Evolutionary conservation across 2,113 vertebrate species (phyloP), one percentile per base, ranked within the genome.

Genomic region (Brienomyrus longianalis): DNA sequence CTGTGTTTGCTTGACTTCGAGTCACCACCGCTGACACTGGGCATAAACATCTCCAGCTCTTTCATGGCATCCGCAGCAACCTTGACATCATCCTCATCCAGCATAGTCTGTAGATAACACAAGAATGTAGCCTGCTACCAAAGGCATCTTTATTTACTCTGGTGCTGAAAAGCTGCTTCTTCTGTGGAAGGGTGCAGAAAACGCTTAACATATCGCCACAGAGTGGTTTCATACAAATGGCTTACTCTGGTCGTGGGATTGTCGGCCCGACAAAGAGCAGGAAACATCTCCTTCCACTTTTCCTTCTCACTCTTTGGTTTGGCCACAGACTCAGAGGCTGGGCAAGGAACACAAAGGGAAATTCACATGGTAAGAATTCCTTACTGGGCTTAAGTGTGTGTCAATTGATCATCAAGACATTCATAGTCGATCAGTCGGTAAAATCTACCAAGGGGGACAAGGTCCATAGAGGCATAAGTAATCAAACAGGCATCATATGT

Each of bases 11-110:
- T 95, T 66, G 80, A 92, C 92, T 96, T 96, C 0, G 96, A 92
- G 17, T 95, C 94, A 0, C 91, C 31, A 51, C 93, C 91, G 17
- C 96, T 96, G 1, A 95, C 95, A 2, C 95, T 97, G 1, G 98
- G 98, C 98, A 98, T 98, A 70, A 99, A 96, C 93, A 98, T 98
- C 94, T 99, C 98, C 2, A 99, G 95, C 43, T 98, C 98, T 50
- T 98, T 98, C 91, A 99, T 96, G 13, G 97, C 98, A 92, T 98
- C 97, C 54, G 97, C 97, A 17, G 98, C 98, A 0, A 99, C 96
- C 84, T 99, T 99, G 80, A 98, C 97, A n/a, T 99, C 98, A 88
- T 99, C 98, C 59, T 98, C 98, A 89, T 99, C 98, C 90, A 99
- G 91, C 91, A 98, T 94, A 11, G 88, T 96, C 98, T 98, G 87